Percentiles rank a stretch among this genome's conserved stretches.
phyloP scores from a whole-genome alignment of 2,113 vertebrate genomes.

The Apteryx mantelli region DNA sequence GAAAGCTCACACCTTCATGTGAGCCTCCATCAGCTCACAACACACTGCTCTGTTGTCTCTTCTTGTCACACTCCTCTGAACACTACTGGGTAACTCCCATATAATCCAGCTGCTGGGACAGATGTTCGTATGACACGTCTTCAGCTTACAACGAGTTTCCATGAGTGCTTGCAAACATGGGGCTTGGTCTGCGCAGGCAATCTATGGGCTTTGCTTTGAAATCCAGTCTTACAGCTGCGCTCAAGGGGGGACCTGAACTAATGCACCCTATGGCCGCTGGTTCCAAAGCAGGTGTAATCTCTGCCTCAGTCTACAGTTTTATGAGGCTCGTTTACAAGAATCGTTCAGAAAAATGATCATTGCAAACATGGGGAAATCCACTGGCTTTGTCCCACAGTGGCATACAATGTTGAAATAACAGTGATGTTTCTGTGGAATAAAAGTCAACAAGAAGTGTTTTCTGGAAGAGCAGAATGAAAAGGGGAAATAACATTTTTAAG shows the following conservation, averaged over 20 bases:
- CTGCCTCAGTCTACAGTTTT: background rate
- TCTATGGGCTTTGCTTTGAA: background rate
- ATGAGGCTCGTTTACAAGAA: background rate
- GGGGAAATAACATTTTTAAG: background rate
- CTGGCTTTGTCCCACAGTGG: background rate
- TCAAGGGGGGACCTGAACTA: background rate
- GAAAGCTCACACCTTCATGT: no score
- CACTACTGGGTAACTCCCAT: no score
- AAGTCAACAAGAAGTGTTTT: background rate
- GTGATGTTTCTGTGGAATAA: background rate
- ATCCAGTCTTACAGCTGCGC: background rate
- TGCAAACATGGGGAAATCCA: background rate
- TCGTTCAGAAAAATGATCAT: background rate
- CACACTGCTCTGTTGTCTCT: no score
- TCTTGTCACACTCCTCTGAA: no score
- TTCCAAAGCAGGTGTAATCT: background rate
- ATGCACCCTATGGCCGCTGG: background rate
- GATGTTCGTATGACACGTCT: background rate
- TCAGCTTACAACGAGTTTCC: background rate
- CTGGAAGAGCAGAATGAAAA: background rate
- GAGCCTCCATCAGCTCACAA: no score
- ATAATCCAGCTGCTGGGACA: no score
- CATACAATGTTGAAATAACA: background rate
- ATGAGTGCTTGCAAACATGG: background rate
- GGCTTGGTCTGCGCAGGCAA: background rate